Evolutionary conservation across 1,140 invertebrate genomes (phyloP), one percentile per base, ranked within the genome.

Genomic region (Caenorhabditis tropicalis): DNA sequence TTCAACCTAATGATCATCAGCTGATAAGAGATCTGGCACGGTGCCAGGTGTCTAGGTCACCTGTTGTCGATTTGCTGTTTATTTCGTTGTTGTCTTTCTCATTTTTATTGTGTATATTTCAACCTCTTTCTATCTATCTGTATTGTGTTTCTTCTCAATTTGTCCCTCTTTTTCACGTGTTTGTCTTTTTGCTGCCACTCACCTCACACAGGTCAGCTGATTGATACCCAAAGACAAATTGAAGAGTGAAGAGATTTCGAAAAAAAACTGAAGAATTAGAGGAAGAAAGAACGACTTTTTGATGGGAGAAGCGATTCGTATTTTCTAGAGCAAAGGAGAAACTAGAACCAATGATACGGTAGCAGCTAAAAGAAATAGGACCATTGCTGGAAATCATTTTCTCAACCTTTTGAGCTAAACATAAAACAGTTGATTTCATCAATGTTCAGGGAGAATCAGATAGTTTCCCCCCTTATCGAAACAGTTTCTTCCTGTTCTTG

Each of bases 141-240:
- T 56, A 21, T 56, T 51, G 49, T 51, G 39, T 43, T 43, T 43
- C 39, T 43, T 43, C n/a, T 36, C 36, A 15, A 43, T 74, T 74
- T 43, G 65, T 74, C 36, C 21, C 65, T 74, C 33, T 39, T 31
- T n/a, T 74, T 74, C 65, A 74, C 65, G 65, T 74, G 65, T 74
- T 74, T 74, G 36, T 74, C 65, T 43, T 74, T 74, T 74, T 74
- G 65, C 33, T 74, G 65, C 65, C 65, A 74, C n/a, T n/a, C n/a
- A n/a, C 65, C 33, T 10, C 36, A 46, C 36, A 6, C 36, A 31
- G 65, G 65, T 74, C 65, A 74, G 65, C 65, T 74, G 65, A 74
- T 74, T 74, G 36, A 74, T 43, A 74, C 65, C 65, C 1, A 31
- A 24, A 36, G 10, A n/a, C 7, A n/a, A 51, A 51, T n/a, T n/a